Evolutionary conservation across 2,113 vertebrate species (phyloP).

Genomic region (Rhodinocichla rosea): DNA sequence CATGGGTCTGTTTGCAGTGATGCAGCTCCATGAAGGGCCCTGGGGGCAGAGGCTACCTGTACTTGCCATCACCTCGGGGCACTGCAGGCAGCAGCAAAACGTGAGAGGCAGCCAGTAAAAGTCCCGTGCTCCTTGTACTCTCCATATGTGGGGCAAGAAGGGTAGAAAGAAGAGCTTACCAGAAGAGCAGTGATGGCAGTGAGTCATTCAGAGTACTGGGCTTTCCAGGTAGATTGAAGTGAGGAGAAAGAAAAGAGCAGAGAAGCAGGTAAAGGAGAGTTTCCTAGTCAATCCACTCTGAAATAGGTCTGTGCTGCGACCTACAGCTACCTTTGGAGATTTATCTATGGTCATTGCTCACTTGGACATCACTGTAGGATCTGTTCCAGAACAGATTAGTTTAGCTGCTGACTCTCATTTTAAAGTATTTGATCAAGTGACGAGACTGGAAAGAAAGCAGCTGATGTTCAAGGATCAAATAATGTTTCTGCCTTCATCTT

Average conservation of each 20-base stretch:
- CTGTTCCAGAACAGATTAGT: background rate
- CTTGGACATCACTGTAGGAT: background rate
- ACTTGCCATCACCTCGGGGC: accelerated
- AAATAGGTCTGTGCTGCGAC: background rate
- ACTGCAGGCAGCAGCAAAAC: background rate
- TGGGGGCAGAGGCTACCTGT: background rate
- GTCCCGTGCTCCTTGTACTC: background rate
- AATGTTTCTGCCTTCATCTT: background rate
- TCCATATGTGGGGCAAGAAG: background rate
- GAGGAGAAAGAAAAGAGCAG: background rate
- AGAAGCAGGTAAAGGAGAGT: background rate
- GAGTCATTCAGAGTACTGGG: background rate
- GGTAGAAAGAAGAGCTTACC: background rate
- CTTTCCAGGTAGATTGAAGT: background rate
- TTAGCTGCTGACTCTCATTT: background rate
- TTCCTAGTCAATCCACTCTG: background rate
- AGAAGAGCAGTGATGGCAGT: background rate
- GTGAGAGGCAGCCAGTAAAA: background rate
- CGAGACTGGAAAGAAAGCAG: background rate
- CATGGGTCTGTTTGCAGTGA: background rate
- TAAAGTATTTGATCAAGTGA: background rate
- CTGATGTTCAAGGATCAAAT: background rate
- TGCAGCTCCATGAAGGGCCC: background rate
- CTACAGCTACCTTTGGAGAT: background rate
- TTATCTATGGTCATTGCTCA: background rate